phyloP scores from a whole-genome alignment of 2,888 invertebrate species.

The Scelioninae gen. 1 region DNA sequence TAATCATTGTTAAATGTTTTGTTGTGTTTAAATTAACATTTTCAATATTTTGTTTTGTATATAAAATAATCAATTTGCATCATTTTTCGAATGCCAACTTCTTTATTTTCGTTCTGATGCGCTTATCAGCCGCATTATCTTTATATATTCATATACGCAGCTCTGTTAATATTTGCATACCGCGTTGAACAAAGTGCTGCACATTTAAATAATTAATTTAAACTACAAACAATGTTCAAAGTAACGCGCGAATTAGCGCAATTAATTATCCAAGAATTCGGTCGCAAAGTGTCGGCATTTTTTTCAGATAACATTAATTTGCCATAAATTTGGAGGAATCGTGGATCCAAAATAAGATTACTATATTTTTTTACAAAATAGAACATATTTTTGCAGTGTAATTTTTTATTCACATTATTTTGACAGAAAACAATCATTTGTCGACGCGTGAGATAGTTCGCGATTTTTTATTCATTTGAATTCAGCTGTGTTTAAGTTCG shows the following conservation, averaged over 20 bases:
- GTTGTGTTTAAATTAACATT: too few species aligned
- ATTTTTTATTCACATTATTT: too few species aligned
- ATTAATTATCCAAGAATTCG: constrained; percentile 11
- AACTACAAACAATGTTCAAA: constrained; percentile 18
- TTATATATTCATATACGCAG: constrained; percentile 27
- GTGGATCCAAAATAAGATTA: neutral
- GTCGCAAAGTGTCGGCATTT: neutral
- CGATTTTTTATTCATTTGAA: neutral
- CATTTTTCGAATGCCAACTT: neutral
- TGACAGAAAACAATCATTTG: too few species aligned
- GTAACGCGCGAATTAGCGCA: constrained; percentile 9
- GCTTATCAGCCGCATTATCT: neutral
- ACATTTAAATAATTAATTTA: constrained; percentile 23
- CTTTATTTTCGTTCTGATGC: neutral
- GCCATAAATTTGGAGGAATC: neutral
- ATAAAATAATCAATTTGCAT: neutral
- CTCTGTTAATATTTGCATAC: constrained; percentile 22
- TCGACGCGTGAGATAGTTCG: neutral
- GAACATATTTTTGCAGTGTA: too few species aligned
- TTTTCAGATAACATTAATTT: constrained; percentile 2
- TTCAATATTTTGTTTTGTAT: neutral
- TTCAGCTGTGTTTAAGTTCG: neutral
- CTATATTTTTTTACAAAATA: too few species aligned
- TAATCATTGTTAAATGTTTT: too few species aligned
- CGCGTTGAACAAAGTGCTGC: constrained; percentile 19